phyloP scores from a whole-genome alignment of 2,113 vertebrate species.

The Telmatochromis brachygnathus region DNA sequence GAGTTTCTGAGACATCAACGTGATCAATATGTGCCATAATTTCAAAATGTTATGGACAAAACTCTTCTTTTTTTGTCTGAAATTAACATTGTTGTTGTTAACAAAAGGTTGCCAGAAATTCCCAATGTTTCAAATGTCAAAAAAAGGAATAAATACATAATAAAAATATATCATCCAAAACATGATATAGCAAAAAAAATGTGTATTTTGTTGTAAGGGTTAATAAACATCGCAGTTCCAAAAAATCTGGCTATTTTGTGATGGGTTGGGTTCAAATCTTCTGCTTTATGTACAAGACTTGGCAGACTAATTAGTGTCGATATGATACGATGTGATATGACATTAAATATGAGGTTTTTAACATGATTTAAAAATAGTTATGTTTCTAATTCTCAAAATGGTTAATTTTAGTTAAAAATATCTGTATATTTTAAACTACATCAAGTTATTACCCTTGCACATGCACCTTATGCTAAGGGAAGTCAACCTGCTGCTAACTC shows the following conservation, averaged over 20 bases:
- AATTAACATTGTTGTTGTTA: background rate
- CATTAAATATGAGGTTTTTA: background rate
- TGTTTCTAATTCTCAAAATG: background rate
- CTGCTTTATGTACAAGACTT: background rate
- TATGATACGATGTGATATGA: background rate
- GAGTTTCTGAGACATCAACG: background rate
- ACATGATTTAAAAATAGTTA: background rate
- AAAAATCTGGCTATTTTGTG: background rate
- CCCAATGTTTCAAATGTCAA: background rate
- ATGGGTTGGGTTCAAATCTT: background rate
- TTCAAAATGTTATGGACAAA: background rate
- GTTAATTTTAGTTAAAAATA: background rate
- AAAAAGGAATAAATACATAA: background rate
- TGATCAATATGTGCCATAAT: background rate
- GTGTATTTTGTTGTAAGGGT: background rate
- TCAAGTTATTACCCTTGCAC: background rate
- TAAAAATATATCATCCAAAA: background rate
- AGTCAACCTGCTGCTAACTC: background rate
- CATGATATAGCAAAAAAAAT: background rate
- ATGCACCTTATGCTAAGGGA: background rate
- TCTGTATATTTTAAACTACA: background rate
- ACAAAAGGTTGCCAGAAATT: background rate
- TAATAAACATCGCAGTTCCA: background rate
- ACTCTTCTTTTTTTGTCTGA: background rate
- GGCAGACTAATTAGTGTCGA: background rate